Conservation (phyloP, 2,888 invertebrate genomes). For the Melipona bicolor region DNA sequence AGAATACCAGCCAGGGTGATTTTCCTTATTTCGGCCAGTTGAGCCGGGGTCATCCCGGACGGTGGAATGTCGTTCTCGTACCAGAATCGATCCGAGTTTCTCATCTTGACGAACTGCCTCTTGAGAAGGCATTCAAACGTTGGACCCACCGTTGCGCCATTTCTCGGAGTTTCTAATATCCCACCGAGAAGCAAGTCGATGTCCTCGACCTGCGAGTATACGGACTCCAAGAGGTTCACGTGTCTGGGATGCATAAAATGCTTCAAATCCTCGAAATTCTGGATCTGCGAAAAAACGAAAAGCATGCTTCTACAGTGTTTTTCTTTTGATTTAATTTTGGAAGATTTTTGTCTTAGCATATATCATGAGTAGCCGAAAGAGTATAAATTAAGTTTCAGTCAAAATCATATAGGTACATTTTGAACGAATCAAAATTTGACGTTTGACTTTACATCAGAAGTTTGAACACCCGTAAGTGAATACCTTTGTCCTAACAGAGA, state of each 20-base stretch:
- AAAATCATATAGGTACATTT: too few species aligned
- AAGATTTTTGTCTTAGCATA: too few species aligned
- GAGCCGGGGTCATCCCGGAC: constrained; percentile 91
- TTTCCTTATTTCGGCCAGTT: constrained; percentile 92
- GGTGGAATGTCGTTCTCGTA: constrained; percentile 97
- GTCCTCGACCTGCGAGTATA: constrained; percentile 88
- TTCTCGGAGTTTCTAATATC: constrained; percentile 91
- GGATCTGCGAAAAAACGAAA: constrained; percentile 57
- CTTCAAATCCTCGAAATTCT: constrained; percentile 74
- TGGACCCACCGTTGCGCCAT: constrained; percentile 93
- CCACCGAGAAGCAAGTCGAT: constrained; percentile 94
- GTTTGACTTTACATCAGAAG: too few species aligned
- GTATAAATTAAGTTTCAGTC: too few species aligned
- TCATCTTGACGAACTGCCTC: constrained; percentile 92
- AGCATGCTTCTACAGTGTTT: neutral
- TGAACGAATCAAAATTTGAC: too few species aligned
- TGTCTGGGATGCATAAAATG: constrained; percentile 71
- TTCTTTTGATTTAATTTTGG: neutral
- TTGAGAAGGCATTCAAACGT: constrained; percentile 95
- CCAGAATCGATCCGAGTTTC: constrained; percentile 97
- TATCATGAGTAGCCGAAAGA: too few species aligned
- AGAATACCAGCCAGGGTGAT: constrained; percentile 92
- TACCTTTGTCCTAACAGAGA: too few species aligned
- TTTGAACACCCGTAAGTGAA: too few species aligned
- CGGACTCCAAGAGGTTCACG: constrained; percentile 68